phyloP scores from a whole-genome alignment of 2,113 vertebrate species.

The Phodopus roborovskii region DNA sequence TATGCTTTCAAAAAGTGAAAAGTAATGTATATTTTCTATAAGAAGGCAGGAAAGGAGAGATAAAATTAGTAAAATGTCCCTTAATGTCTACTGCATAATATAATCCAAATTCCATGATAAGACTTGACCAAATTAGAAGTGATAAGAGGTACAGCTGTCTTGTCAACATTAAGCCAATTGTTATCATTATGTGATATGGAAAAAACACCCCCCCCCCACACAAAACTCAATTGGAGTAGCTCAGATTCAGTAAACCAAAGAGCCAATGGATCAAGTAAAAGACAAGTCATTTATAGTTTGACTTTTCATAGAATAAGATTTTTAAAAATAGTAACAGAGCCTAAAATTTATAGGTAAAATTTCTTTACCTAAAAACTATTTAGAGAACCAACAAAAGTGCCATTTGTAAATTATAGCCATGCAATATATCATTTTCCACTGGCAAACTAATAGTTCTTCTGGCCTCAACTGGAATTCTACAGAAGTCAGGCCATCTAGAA shows the following conservation, averaged over 20 bases:
- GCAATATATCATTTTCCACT: neutral
- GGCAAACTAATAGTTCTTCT: neutral
- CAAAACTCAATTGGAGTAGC: neutral
- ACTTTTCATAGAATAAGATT: neutral
- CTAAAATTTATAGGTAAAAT: neutral
- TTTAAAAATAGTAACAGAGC: neutral
- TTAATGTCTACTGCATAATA: neutral
- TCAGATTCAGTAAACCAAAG: neutral
- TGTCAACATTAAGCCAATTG: neutral
- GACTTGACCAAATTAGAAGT: neutral
- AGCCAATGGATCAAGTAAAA: neutral
- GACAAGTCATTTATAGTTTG: neutral
- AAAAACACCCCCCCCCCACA: no score
- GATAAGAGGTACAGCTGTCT: neutral
- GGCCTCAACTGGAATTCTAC: neutral
- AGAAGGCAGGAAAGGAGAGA: neutral
- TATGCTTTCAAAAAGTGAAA: neutral
- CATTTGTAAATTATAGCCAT: neutral
- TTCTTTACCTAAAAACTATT: neutral
- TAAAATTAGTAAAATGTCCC: neutral
- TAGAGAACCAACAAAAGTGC: neutral
- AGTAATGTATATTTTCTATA: neutral
- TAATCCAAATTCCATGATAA: neutral
- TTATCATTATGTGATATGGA: neutral
- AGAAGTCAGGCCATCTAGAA: neutral